Evolutionary conservation across 2,888 invertebrate genomes (phyloP).

Genomic region (Dioctria rufipes): DNA sequence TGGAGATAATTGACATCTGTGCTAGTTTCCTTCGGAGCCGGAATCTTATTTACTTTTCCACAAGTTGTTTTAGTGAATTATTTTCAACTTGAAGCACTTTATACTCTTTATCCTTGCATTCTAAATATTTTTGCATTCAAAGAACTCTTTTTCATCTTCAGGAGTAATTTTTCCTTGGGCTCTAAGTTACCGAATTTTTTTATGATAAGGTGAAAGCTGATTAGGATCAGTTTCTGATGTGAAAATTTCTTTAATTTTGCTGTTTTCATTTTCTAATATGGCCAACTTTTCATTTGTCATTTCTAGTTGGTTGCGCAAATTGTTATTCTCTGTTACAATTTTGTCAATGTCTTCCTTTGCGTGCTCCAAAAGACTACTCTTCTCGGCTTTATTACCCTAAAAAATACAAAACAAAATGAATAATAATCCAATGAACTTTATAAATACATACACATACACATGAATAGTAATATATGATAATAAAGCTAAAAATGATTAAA

Average conservation of each 20-base stretch:
- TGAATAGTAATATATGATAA: no score
- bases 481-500: no score
- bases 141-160: constrained; percentile 12
- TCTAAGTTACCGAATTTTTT: constrained; percentile 33
- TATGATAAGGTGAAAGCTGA: neutral
- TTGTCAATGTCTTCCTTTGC: constrained; percentile 47
- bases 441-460: no score
- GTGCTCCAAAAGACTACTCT: constrained; percentile 40
- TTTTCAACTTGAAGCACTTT: constrained; percentile 66
- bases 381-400: neutral
- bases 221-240: no score
- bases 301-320: constrained; percentile 31
- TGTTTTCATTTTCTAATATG: constrained; percentile 30
- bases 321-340: constrained; percentile 41
- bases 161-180: constrained; percentile 35
- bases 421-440: no score
- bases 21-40: constrained; percentile 22
- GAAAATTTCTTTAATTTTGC: constrained; percentile 49
- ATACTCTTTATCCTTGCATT: constrained; percentile 62
- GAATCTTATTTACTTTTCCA: constrained; percentile 60
- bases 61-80: constrained; percentile 63
- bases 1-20: constrained; percentile 51
- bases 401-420: no score
- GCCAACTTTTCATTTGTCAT: constrained; percentile 44
- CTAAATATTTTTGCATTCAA: constrained; percentile 42